Percentiles rank a stretch among this genome's conserved stretches.
These are phyloP conservation scores for Harpegnathos saltator DNA, from an alignment of 1,140 invertebrate species.

Conservation along the genomic window DNA sequence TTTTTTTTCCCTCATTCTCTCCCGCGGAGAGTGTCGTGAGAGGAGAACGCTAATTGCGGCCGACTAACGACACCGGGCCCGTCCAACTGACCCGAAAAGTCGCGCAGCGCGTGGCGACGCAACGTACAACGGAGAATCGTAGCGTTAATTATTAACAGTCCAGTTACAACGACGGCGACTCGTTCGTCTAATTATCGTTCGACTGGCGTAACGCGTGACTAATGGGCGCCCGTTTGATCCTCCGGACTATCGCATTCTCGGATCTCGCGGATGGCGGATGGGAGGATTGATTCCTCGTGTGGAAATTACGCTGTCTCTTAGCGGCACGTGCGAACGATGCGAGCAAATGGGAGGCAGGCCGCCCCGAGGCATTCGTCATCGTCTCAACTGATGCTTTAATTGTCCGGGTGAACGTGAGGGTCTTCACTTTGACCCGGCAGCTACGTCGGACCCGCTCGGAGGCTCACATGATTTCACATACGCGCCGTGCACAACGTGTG, in stretches of 20 bases:
- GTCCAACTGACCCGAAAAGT: constrained; percentile 12
- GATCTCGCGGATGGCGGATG: constrained; percentile 4
- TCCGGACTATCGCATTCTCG: neutral
- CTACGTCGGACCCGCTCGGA: neutral
- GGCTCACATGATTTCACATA: constrained; percentile 34
- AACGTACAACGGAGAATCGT: constrained; percentile 1
- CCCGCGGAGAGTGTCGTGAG: neutral
- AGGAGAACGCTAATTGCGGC: constrained; percentile 17
- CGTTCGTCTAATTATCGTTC: constrained; percentile 11
- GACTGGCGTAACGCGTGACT: neutral
- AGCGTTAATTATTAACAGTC: constrained; percentile 32
- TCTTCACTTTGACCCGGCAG: constrained; percentile 63
- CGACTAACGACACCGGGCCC: constrained; percentile 3
- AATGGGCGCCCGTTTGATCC: neutral
- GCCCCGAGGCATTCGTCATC: constrained; percentile 56
- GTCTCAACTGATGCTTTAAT: constrained; percentile 75
- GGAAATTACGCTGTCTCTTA: constrained; percentile 38
- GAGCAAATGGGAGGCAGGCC: constrained; percentile 28
- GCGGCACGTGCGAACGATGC: neutral
- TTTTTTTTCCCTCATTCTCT: constrained; percentile 5
- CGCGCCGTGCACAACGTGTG: neutral
- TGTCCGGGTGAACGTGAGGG: constrained; percentile 78
- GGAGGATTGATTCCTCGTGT: constrained; percentile 36
- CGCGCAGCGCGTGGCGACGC: neutral
- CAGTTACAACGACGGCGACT: constrained; percentile 3